Evolutionary conservation across 2,113 vertebrate genomes (phyloP).

Genomic region (Tiliqua scincoides): DNA sequence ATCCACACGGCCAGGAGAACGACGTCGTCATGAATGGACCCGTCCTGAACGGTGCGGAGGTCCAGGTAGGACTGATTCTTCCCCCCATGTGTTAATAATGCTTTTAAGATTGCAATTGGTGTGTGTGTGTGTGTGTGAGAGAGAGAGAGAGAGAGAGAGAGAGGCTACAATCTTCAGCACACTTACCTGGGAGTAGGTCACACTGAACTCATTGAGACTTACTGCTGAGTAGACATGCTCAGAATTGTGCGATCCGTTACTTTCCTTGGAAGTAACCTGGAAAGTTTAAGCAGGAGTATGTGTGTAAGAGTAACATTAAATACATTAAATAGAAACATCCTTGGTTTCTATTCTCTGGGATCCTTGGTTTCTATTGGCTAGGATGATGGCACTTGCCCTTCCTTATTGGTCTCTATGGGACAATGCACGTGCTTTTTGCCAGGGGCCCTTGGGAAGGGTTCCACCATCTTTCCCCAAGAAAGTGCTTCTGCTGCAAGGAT

Average conservation of each 20-base stretch:
- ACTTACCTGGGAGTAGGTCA: too few relatives aligned
- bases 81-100: too few relatives aligned
- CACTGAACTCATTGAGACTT: too few relatives aligned
- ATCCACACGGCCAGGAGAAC: rapidly evolving
- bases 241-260: not conserved
- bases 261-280: not conserved
- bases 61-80: conserved; percentile 47
- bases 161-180: too few relatives aligned
- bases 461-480: not conserved
- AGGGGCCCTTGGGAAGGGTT: not conserved
- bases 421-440: not conserved
- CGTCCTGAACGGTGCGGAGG: conserved; percentile 20
- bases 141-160: too few relatives aligned
- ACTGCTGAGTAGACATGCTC: too few relatives aligned
- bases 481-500: not conserved
- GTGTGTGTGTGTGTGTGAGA: too few relatives aligned
- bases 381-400: not conserved
- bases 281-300: not conserved
- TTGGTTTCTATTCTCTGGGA: not conserved
- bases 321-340: not conserved
- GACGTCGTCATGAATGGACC: not conserved
- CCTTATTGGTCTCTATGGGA: not conserved
- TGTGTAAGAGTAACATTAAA: not conserved
- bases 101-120: too few relatives aligned
- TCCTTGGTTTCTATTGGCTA: too few relatives aligned